Conservation (phyloP, 2,888 invertebrate genomes). For the Phengaris arion region DNA sequence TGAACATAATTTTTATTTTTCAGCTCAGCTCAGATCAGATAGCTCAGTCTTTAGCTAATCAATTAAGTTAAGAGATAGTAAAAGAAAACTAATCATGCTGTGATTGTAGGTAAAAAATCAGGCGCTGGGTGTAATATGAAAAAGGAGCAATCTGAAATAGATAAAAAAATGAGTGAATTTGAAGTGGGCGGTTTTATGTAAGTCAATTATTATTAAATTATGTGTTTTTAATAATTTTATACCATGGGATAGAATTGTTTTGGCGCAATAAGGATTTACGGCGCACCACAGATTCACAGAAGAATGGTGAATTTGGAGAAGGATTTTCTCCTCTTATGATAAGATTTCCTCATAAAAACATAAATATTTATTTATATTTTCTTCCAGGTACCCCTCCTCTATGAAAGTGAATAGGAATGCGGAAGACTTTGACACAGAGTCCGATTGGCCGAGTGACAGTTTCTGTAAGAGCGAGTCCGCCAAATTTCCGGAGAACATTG, state of each 20-base stretch:
- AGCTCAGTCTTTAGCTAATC: no score
- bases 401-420: conserved; percentile 69
- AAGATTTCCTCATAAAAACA: background rate
- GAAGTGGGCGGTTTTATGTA: conserved; percentile 50
- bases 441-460: conserved; percentile 76
- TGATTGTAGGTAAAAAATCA: conserved; percentile 8
- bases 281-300: no score
- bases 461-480: conserved; percentile 68
- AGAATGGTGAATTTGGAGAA: no score
- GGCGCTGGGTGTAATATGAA: conserved; percentile 34
- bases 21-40: no score
- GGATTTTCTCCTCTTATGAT: no score
- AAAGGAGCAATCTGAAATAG: conserved; percentile 37
- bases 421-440: conserved; percentile 74
- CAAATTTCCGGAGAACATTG: conserved; percentile 63
- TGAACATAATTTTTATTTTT: no score
- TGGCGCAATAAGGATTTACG: no score
- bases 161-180: conserved; percentile 45
- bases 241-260: no score
- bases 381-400: conserved; percentile 68
- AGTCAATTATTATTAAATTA: conserved; percentile 38
- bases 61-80: background rate
- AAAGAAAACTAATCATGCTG: background rate
- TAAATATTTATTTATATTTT: conserved; percentile 17
- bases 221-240: background rate